Evolutionary conservation across 2,113 vertebrate genomes (phyloP).

Genomic region (Etia nguti): DNA sequence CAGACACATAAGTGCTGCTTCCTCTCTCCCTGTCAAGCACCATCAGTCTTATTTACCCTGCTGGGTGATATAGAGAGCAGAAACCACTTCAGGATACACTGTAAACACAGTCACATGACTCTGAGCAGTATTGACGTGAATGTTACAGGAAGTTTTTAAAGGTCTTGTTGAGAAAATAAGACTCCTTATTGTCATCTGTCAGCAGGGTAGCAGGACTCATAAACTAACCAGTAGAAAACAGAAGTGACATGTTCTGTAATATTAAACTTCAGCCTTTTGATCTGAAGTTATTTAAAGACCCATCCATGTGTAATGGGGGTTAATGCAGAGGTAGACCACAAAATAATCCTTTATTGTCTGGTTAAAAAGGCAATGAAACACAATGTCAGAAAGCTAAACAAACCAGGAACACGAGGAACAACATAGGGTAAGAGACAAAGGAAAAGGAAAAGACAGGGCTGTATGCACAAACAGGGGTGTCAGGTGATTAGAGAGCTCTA

Average conservation of each 20-base stretch:
- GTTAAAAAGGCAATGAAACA: neutral
- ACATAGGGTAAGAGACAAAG: neutral
- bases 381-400: neutral
- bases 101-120: neutral
- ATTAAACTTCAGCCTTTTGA: neutral
- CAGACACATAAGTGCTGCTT: neutral
- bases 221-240: neutral
- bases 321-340: neutral
- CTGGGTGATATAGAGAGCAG: neutral
- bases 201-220: neutral
- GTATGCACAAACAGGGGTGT: neutral
- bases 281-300: neutral
- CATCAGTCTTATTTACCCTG: slow-evolving; percentile 18
- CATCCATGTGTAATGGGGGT: neutral
- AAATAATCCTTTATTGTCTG: neutral
- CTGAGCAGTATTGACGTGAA: neutral
- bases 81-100: neutral
- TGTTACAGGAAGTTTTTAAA: neutral
- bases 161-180: neutral
- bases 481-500: neutral
- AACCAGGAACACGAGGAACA: neutral
- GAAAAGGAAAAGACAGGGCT: neutral
- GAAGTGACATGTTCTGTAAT: neutral
- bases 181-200: neutral
- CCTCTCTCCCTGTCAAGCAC: neutral